These are phyloP conservation scores for Urocolius indicus DNA, from an alignment of 2,113 vertebrate species.

Conservation along the genomic window DNA sequence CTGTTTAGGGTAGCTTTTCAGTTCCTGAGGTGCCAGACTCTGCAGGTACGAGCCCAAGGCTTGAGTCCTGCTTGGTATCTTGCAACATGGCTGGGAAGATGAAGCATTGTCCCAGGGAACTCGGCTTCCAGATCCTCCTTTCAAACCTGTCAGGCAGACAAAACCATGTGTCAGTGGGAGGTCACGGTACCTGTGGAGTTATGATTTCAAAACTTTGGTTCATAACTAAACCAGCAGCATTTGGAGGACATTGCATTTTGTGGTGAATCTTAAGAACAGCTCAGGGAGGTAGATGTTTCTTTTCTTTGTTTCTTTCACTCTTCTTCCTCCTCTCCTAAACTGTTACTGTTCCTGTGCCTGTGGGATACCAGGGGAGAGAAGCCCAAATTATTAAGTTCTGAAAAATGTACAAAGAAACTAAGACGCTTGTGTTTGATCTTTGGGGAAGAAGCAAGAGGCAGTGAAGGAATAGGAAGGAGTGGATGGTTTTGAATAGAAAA, in stretches of 20 bases:
- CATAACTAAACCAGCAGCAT: not conserved
- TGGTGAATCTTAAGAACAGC: not conserved
- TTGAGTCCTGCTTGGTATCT: not conserved
- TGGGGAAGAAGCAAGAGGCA: not conserved
- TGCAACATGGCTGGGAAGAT: not conserved
- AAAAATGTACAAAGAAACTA: not conserved
- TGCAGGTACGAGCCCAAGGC: not conserved
- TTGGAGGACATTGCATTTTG: not conserved
- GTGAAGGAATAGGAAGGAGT: not conserved
- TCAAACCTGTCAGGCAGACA: not conserved
- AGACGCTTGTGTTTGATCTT: not conserved
- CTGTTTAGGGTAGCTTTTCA: not conserved
- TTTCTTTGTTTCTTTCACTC: not conserved
- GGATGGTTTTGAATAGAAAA: not conserved
- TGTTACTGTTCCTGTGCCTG: not conserved
- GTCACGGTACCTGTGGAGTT: not conserved
- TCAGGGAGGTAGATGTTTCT: not conserved
- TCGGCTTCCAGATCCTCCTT: not conserved
- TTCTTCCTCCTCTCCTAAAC: not conserved
- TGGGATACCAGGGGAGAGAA: not conserved
- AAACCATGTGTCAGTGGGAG: not conserved
- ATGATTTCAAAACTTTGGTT: not conserved
- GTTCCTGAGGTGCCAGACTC: not conserved
- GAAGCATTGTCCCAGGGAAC: not conserved
- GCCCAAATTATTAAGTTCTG: not conserved